These are phyloP conservation scores for Tragelaphus buxtoni DNA, from an alignment of 2,113 vertebrate species.

Conservation along the genomic window DNA sequence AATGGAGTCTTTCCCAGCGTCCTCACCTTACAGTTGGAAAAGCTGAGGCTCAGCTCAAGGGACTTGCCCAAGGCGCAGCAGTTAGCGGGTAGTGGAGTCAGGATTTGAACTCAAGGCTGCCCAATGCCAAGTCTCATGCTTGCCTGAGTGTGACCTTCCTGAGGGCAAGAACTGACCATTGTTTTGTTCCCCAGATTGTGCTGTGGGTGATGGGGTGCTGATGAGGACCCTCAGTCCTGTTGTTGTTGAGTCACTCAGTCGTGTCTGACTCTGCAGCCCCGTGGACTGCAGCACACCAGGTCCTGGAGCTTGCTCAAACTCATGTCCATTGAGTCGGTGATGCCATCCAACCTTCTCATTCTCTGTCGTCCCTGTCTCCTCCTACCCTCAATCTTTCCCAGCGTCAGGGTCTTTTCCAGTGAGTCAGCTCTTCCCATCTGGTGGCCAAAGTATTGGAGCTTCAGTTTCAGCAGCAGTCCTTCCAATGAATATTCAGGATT, in stretches of 20 bases:
- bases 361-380: background rate
- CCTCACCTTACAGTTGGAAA: background rate
- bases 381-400: background rate
- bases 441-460: background rate
- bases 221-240: background rate
- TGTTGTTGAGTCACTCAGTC: background rate
- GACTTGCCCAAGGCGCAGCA: background rate
- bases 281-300: background rate
- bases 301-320: background rate
- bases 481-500: background rate
- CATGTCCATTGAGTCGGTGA: background rate
- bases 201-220: background rate
- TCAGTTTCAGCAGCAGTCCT: background rate
- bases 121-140: rapidly evolving
- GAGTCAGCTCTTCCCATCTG: background rate
- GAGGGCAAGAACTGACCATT: background rate
- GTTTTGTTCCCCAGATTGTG: background rate
- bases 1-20: background rate
- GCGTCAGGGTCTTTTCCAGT: background rate
- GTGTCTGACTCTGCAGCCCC: background rate
- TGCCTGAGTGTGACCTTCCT: background rate
- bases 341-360: background rate
- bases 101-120: background rate
- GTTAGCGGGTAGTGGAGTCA: background rate
- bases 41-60: background rate